A percentile compares a stretch with the other conserved stretches of the same genome.
These are phyloP conservation scores for Ranitomeya imitator DNA, from an alignment of 2,113 vertebrate species.

Conservation along the genomic window DNA sequence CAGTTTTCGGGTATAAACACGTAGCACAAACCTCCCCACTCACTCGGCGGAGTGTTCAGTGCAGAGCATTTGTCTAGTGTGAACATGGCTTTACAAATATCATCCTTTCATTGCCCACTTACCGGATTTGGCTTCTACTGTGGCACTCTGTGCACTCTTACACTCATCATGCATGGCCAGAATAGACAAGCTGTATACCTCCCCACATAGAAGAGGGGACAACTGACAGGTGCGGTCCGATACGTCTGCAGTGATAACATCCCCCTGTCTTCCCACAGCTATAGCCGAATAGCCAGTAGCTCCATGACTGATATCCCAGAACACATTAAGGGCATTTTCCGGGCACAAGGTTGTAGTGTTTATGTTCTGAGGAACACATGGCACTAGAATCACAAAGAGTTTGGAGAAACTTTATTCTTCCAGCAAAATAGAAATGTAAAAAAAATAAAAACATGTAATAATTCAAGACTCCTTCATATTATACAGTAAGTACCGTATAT, in stretches of 20 bases:
- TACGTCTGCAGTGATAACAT: background rate
- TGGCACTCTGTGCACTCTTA: conserved; percentile 54
- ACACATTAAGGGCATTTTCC: background rate
- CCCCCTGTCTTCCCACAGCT: conserved; percentile 9
- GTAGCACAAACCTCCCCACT: no score
- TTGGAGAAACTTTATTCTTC: background rate
- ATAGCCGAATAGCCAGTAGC: conserved; percentile 14
- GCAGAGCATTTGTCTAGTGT: no score
- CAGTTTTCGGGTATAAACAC: no score
- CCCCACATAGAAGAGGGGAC: conserved; percentile 22
- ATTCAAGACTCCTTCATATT: no score
- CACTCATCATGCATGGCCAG: conserved; percentile 39
- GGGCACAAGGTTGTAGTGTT: background rate
- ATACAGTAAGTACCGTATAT: no score
- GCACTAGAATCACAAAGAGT: conserved; percentile 22
- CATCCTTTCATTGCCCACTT: background rate
- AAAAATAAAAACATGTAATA: no score
- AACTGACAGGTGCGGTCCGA: background rate
- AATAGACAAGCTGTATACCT: conserved; percentile 16
- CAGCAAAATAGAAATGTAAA: no score
- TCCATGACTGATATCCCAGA: conserved; percentile 38
- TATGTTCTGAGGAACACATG: conserved; percentile 40
- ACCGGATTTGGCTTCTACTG: conserved; percentile 67
- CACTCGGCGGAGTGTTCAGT: no score
- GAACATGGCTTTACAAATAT: background rate